Conservation (phyloP, 2,797 vertebrate genomes). For the Hapalemur alaotrensis region DNA sequence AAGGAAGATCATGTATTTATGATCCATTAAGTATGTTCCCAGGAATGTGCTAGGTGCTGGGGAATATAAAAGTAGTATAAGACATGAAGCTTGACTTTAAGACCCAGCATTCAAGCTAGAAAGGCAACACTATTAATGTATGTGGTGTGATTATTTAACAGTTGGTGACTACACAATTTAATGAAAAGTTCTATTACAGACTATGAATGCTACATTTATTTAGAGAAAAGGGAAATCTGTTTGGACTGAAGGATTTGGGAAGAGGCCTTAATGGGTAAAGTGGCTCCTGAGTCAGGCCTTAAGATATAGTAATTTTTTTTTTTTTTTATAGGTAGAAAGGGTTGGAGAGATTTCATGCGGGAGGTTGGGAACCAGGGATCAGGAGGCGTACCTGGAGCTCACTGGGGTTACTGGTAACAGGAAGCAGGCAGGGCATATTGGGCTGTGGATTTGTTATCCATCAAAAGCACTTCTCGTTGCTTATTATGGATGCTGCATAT, state of each 20-base stretch:
- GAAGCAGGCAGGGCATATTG: background rate
- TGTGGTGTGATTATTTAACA: background rate
- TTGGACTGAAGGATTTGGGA: background rate
- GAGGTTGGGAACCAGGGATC: background rate
- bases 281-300: background rate
- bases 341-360: background rate
- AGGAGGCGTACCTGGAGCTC: background rate
- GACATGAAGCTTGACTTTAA: background rate
- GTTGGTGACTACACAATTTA: background rate
- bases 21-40: background rate
- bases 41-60: background rate
- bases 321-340: background rate
- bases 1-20: constrained; percentile 39
- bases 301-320: background rate
- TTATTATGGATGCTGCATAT: background rate
- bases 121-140: background rate
- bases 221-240: constrained; percentile 7
- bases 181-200: background rate
- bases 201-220: background rate
- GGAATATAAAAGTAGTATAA: background rate
- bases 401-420: background rate
- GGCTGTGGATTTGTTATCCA: background rate
- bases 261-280: background rate
- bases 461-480: background rate
- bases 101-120: background rate